A percentile compares a stretch with the other conserved stretches of the same genome.
phyloP scores from a whole-genome alignment of 2,797 vertebrate genomes.

The Pristis pectinata region DNA sequence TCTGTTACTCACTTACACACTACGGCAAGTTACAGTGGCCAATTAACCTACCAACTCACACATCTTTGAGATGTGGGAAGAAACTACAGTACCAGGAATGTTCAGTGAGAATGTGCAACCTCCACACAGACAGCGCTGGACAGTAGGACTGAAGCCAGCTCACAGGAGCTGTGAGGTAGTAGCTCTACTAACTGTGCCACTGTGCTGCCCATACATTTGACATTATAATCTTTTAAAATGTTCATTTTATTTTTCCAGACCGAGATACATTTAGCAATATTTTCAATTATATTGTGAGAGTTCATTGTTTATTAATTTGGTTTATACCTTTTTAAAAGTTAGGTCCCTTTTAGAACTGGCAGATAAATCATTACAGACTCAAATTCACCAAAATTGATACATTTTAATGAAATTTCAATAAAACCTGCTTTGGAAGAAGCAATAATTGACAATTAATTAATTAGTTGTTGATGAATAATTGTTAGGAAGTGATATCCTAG shows the following conservation, averaged over 20 bases:
- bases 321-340: no score
- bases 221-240: not conserved
- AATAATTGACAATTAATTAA: not conserved
- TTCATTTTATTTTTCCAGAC: not conserved
- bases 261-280: not conserved
- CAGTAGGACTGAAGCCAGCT: no score
- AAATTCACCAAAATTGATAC: not conserved
- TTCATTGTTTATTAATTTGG: not conserved
- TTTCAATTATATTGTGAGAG: not conserved
- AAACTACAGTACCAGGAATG: no score
- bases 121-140: no score
- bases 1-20: not conserved
- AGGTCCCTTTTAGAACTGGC: not conserved
- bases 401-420: not conserved
- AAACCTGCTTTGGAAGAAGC: not conserved
- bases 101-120: no score
- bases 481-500: not conserved
- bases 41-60: no score
- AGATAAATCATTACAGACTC: not conserved
- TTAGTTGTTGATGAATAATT: no score
- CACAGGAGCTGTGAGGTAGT: no score
- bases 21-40: no score
- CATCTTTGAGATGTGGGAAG: no score
- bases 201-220: not conserved
- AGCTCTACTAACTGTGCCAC: no score